Base-by-base conservation (phyloP, 2,888 invertebrate genomes). In the Melinaea menophilus region DNA sequence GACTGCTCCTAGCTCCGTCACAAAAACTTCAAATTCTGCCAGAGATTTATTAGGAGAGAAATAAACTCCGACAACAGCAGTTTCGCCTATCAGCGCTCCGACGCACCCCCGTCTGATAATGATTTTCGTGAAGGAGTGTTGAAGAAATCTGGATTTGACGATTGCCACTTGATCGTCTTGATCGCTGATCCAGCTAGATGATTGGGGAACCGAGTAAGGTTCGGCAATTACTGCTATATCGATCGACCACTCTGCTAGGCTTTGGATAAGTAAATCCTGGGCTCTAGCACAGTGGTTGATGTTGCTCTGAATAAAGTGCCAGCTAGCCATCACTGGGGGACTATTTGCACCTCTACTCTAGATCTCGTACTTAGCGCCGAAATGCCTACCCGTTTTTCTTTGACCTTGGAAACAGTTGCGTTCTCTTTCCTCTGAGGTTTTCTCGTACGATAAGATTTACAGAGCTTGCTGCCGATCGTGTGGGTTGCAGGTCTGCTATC, bases 41-140 rank as follows among this genome's bases (percentile, higher is more conserved):
- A 72, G 58, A 5, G 41, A 48, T 5, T 67, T 56, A 33, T 70
- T 73, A 0, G 72, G 73, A 0, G 71, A 70, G 62, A 71, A 72
- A 41, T 73, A 74, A 0, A 62, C 65, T 0, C 70, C 71, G 0
- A 72, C 31, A 0, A 72, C 7, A 0, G 59, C 46, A 0, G 63
- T 34, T 2, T 54, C 64, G 3, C 61, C 61, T 51, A 62, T 12
- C 1, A 3, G 5, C 2, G 45, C 65, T 0, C 62, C 63, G 0
- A 71, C 69, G 22, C 45, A 70, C 0, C 73, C 71, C 2, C 41
- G 48, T 1, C 67, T 68, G 35, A 57, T 51, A 3, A 31, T 11
- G 4, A 35, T 4, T 7, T 47, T 22, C 33, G 11, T 47, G 3
- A 51, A 22, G 22, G 22, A 22, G 59, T 34, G 51, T 48, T 34